Conservation (phyloP, 2,113 vertebrate species). For the Ceratotherium simum region DNA sequence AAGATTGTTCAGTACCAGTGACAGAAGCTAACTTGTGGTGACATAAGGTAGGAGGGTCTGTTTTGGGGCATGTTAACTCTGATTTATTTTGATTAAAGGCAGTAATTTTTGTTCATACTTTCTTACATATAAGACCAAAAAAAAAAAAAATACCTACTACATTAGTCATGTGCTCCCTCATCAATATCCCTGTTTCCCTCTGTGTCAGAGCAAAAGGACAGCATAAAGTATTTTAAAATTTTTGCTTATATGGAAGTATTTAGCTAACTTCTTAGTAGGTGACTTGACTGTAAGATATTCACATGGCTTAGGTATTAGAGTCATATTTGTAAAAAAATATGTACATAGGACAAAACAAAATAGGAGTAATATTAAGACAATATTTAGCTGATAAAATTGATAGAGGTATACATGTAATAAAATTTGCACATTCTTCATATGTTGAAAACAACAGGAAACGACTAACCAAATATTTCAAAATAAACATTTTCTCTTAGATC, state of each 20-base stretch:
- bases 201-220: not conserved
- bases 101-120: not conserved
- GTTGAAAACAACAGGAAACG: not conserved
- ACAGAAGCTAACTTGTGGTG: not conserved
- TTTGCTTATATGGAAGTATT: not conserved
- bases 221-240: not conserved
- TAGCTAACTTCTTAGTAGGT: not conserved
- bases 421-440: not conserved
- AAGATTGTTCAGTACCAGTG: not conserved
- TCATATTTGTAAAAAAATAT: not conserved
- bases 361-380: not conserved
- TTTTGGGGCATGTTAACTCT: not conserved
- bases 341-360: not conserved
- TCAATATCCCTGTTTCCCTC: not conserved
- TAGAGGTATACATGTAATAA: not conserved
- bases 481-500: not conserved
- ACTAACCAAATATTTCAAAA: slow-evolving; percentile 12
- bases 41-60: not conserved
- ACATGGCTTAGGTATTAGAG: not conserved
- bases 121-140: not conserved
- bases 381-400: not conserved
- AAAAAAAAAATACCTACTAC: not conserved
- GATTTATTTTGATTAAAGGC: slow-evolving; percentile 35
- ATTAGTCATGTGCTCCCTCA: not conserved
- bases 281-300: not conserved